Evolutionary conservation across 2,888 invertebrate species (phyloP).

Genomic region (Cancer borealis): DNA sequence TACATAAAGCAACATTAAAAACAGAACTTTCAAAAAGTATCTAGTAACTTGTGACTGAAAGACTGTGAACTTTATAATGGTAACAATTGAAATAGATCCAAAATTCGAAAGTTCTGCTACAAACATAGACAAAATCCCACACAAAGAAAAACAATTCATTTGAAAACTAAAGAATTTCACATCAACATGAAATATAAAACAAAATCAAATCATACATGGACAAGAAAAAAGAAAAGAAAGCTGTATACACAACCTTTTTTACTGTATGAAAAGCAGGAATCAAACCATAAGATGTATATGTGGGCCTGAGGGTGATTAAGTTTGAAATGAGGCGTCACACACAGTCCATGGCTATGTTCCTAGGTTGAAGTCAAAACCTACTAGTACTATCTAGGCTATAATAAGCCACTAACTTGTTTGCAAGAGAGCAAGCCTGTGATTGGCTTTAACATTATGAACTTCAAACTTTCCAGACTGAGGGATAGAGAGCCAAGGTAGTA

Average conservation of each 20-base stretch:
- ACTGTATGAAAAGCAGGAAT: not conserved
- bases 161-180: not conserved
- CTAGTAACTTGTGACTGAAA: not conserved
- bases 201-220: not conserved
- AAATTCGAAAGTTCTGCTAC: not conserved
- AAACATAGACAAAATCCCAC: not conserved
- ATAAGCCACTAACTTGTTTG: too few species aligned
- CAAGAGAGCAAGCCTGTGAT: too few species aligned
- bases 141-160: not conserved
- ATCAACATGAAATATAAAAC: not conserved
- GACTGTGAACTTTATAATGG: not conserved
- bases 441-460: too few species aligned
- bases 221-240: not conserved
- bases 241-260: not conserved
- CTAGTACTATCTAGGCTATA: too few species aligned
- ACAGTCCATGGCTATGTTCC: too few species aligned
- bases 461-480: too few species aligned
- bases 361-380: too few species aligned
- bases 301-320: not conserved
- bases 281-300: not conserved
- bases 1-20: not conserved
- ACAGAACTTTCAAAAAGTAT: slow-evolving; percentile 29
- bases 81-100: not conserved
- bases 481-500: not conserved
- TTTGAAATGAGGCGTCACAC: not conserved